A percentile compares a stretch with the other conserved stretches of the same genome.
Evolutionary conservation across 2,888 invertebrate species (phyloP).

Genomic region (Siphlonurus alternatus): DNA sequence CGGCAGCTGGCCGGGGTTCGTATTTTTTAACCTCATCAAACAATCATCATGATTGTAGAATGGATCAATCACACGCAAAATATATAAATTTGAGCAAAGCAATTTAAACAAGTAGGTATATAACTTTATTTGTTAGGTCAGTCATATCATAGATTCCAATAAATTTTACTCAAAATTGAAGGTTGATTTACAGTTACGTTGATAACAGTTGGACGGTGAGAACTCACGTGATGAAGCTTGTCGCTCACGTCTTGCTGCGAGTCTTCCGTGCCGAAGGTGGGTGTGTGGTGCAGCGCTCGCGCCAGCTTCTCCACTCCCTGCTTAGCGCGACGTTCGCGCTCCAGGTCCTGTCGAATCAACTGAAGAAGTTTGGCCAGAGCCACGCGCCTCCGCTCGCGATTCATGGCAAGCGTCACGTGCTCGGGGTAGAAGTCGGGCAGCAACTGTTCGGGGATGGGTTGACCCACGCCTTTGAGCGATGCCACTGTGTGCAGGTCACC

Average conservation of each 20-base stretch:
- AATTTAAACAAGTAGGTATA: no score
- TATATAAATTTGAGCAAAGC: no score
- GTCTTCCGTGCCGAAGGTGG: conserved; percentile 71
- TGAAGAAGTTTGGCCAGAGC: conserved; percentile 68
- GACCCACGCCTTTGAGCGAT: conserved; percentile 48
- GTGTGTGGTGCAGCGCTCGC: conserved; percentile 68
- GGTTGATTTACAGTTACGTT: no score
- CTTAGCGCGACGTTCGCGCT: conserved; percentile 75
- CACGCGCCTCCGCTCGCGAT: conserved; percentile 72
- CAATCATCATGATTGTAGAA: no score
- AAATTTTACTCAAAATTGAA: no score
- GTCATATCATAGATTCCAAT: no score
- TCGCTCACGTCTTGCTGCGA: conserved; percentile 83
- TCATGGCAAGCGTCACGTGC: conserved; percentile 85
- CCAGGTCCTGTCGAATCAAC: conserved; percentile 72
- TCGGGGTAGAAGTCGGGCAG: conserved; percentile 91
- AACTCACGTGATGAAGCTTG: conserved; percentile 75
- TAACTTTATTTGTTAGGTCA: no score
- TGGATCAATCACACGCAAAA: no score
- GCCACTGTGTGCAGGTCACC: conserved; percentile 46
- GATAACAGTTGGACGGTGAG: no score
- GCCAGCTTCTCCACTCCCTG: conserved; percentile 80
- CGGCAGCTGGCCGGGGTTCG: no score
- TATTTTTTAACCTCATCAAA: no score
- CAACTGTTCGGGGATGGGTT: conserved; percentile 59